Percentiles rank a stretch among this genome's conserved stretches.
These are phyloP conservation scores for Yponomeuta plumbellus DNA, from an alignment of 2,888 invertebrate species.

Conservation along the genomic window DNA sequence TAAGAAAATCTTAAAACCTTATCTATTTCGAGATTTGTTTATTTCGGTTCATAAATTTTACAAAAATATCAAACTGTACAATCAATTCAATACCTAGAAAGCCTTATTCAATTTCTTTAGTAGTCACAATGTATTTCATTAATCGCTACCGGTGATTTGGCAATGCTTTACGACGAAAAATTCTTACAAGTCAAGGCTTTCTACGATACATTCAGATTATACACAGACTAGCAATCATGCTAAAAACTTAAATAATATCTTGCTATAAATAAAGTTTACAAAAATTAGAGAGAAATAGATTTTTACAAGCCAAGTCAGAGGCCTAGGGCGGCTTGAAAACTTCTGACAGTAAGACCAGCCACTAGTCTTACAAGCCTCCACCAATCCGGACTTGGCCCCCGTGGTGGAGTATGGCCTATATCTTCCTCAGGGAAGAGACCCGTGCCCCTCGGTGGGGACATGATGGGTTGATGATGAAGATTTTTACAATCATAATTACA, in stretches of 20 bases:
- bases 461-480: no score
- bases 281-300: conserved; percentile 9
- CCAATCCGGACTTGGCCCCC: no score
- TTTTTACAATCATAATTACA: not conserved
- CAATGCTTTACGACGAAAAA: not conserved
- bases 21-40: conserved; percentile 1
- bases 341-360: no score
- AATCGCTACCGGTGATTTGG: not conserved
- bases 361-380: no score
- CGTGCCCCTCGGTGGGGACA: no score
- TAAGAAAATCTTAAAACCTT: not conserved
- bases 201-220: not conserved
- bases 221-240: conserved; percentile 5
- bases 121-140: not conserved
- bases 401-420: no score
- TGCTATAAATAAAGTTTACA: not conserved
- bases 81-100: conserved; percentile 8
- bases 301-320: no score
- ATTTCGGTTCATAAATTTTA: conserved; percentile 11
- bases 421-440: no score
- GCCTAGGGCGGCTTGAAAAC: no score
- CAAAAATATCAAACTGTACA: conserved; percentile 13
- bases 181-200: not conserved
- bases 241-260: conserved; percentile 10
- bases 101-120: not conserved